Percentiles rank a stretch among this genome's conserved stretches.
phyloP scores from a whole-genome alignment of 2,113 vertebrate species.

The Pelodiscus sinensis region DNA sequence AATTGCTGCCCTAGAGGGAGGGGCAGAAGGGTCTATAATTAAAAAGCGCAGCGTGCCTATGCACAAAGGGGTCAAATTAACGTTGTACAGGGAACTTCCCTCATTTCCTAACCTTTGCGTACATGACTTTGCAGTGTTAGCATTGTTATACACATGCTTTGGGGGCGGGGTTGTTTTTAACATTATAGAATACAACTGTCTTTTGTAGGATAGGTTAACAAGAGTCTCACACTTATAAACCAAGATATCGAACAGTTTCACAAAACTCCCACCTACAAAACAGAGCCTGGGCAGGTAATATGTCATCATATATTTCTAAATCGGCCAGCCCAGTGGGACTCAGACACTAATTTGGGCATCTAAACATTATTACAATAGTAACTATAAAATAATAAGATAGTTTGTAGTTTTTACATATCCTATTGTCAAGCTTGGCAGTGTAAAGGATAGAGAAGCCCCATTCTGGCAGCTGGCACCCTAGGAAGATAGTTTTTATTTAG shows the following conservation, averaged over 20 bases:
- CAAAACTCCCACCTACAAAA: not conserved
- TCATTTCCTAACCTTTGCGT: not conserved
- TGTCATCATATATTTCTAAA: not conserved
- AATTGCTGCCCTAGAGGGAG: no score
- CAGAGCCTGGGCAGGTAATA: not conserved
- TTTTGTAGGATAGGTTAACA: not conserved
- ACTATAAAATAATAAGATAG: not conserved
- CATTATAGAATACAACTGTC: not conserved
- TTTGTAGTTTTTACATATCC: not conserved
- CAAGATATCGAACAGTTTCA: not conserved
- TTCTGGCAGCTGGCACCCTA: not conserved
- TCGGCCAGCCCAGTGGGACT: not conserved
- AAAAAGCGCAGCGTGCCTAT: not conserved
- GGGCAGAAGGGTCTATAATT: not conserved
- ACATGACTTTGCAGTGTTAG: not conserved
- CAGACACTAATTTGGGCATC: not conserved
- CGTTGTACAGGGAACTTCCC: not conserved
- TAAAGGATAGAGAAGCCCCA: not conserved
- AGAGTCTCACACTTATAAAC: not conserved
- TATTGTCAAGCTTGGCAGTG: not conserved
- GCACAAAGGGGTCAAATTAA: not conserved
- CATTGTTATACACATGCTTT: not conserved
- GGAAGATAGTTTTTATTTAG: constrained; percentile 24
- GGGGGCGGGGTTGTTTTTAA: not conserved
- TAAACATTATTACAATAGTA: not conserved